These are phyloP conservation scores for Cyclargus thomasi DNA, from an alignment of 1,140 invertebrate species.

Conservation along the genomic window DNA sequence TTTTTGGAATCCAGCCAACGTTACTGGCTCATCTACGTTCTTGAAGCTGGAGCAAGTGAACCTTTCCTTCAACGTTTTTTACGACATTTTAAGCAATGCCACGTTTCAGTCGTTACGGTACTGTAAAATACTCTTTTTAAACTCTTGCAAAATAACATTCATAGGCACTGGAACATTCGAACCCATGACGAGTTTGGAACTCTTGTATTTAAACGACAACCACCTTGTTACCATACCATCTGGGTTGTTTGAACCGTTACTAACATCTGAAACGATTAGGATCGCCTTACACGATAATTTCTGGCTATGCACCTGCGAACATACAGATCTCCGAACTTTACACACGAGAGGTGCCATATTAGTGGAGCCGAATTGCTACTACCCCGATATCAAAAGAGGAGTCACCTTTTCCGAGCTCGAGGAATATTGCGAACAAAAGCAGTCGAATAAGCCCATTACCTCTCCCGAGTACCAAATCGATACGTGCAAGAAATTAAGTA, in stretches of 20 bases:
- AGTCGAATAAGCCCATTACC: background rate
- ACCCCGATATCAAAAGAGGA: slow-evolving; percentile 35
- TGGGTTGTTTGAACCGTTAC: slow-evolving; percentile 43
- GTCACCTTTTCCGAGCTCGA: slow-evolving; percentile 45
- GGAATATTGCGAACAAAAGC: slow-evolving; percentile 31
- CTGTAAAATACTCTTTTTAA: slow-evolving; percentile 50
- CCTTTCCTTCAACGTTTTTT: slow-evolving; percentile 51
- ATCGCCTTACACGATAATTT: slow-evolving; percentile 52
- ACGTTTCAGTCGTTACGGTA: slow-evolving; percentile 43
- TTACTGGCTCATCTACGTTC: slow-evolving; percentile 43
- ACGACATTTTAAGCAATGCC: slow-evolving; percentile 33
- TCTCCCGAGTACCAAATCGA: background rate
- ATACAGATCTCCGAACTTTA: slow-evolving; percentile 38
- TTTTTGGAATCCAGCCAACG: slow-evolving; percentile 45
- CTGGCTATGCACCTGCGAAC: slow-evolving; percentile 51
- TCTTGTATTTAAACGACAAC: slow-evolving; percentile 56
- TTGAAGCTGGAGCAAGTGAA: slow-evolving; percentile 37
- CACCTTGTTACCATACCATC: slow-evolving; percentile 39
- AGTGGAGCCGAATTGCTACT: slow-evolving; percentile 43
- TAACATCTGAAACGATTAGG: slow-evolving; percentile 30
- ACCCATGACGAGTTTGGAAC: slow-evolving; percentile 42
- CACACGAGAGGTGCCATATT: slow-evolving; percentile 32
- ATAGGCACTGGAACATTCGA: slow-evolving; percentile 56
- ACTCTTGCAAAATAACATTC: slow-evolving; percentile 46
- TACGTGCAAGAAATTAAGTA: background rate